Base-by-base conservation (phyloP, 1,140 invertebrate genomes). In the Halictus rubicundus region DNA sequence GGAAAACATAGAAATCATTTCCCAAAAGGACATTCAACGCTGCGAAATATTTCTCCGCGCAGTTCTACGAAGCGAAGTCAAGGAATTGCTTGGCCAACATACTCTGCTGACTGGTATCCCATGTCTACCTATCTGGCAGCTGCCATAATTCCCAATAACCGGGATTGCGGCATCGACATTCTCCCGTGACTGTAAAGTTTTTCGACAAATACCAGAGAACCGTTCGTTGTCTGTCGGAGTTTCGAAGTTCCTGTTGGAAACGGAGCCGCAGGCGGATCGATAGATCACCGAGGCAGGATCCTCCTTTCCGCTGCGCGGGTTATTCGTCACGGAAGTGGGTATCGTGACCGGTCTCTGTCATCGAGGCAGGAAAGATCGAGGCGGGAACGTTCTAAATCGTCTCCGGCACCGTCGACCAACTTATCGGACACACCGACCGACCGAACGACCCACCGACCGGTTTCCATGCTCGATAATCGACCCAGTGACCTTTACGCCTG, bases 391-490 rank as follows among this genome's bases (percentile, higher is more conserved):
- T 64, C 60, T 14, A 73, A 64, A 72, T 78, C 69, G 19, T 32
- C 59, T 12, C 8, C 69, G 49, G n/a, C 23, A 65, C 61, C 70
- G 21, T 59, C 63, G 61, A 4, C 49, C 14, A 52, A 78, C 59
- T 66, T 74, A 74, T 79, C 60, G 49, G 77, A 79, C 49, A 57
- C 61, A 61, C 23, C 64, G 69, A 39, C 65, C 78, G 68, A 16
- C 32, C 19, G 71, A 65, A 52, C 69, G 78, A 42, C 65, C 78
- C 54, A 19, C 32, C 19, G 71, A 65, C 63, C 70, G 78, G 78
- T 75, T 71, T 71, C 68, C 68, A 68, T 75, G 49, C 74, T 52
- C 79, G 68, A 81, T 70, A 65, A 81, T 81, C 76, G 80, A 78
- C 80, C 76, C 46, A 76, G 68, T 83, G 68, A 80, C 78, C 66